Percentiles rank a stretch among this genome's conserved stretches.
Conservation (phyloP, 2,888 invertebrate species). For the Drepanosiphum platanoidis region DNA sequence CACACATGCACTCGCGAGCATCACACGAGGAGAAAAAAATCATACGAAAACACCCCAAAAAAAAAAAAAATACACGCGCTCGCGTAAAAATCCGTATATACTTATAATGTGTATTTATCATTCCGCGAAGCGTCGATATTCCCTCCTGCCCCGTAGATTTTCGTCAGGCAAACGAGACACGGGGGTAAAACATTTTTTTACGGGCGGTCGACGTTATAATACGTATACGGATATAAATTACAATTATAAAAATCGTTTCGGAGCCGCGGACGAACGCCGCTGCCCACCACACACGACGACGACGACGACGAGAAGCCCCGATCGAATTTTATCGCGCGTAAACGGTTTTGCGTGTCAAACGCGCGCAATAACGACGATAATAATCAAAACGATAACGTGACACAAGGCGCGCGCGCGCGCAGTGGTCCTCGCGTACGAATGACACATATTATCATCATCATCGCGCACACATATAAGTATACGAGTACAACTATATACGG, state of each 20-base stretch:
- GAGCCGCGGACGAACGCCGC: neutral
- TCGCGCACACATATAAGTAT: too few relatives aligned
- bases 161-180: neutral
- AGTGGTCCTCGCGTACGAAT: neutral
- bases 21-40: neutral
- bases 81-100: slow-evolving; percentile 3
- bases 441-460: neutral
- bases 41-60: neutral
- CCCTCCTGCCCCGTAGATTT: neutral
- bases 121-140: neutral
- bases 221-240: neutral
- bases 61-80: neutral
- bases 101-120: neutral
- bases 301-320: neutral
- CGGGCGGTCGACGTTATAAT: neutral
- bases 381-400: neutral
- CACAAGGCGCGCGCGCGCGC: neutral
- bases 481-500: neutral
- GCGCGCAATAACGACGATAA: neutral
- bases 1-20: neutral
- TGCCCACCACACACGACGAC: neutral
- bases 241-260: neutral
- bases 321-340: neutral
- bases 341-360: neutral
- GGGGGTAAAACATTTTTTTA: too few relatives aligned